These are phyloP conservation scores for Frieseomelitta varia DNA, from an alignment of 1,140 invertebrate genomes.

Conservation along the genomic window DNA sequence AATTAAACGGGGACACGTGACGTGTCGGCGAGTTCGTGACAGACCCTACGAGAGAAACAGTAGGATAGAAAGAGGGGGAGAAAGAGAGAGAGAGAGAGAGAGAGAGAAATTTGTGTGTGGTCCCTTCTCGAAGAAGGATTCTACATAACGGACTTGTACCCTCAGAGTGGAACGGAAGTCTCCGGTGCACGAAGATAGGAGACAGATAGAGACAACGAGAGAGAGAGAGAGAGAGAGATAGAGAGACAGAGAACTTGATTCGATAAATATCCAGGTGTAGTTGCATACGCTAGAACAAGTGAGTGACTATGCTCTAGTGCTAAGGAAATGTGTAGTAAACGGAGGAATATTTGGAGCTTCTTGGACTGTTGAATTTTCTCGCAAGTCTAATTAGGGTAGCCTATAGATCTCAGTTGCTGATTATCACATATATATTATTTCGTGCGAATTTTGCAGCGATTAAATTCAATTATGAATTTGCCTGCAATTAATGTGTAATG, in stretches of 20 bases:
- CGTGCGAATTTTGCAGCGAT: not conserved
- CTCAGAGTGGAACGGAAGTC: not conserved
- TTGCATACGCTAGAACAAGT: constrained; percentile 30
- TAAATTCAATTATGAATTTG: not conserved
- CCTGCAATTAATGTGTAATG: not conserved
- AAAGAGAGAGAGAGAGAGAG: not conserved
- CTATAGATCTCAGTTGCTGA: not conserved
- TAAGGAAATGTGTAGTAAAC: constrained; percentile 13
- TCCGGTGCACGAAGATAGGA: constrained; percentile 4
- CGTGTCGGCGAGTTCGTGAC: not conserved
- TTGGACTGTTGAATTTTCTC: not conserved
- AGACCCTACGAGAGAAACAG: constrained; percentile 5
- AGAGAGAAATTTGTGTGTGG: not conserved
- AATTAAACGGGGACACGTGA: constrained; percentile 28
- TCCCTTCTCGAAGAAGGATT: constrained; percentile 1
- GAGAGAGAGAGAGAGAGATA: constrained; percentile 14
- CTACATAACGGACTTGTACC: not conserved
- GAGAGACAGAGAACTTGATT: constrained; percentile 9
- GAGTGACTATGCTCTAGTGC: constrained; percentile 23
- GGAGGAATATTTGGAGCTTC: not conserved
- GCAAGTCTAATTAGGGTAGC: not conserved
- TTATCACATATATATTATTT: not conserved
- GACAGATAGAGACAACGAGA: constrained; percentile 38
- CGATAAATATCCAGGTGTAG: constrained; percentile 22
- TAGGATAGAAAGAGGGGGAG: not conserved